These are phyloP conservation scores for Loxodonta africana DNA, from an alignment of 2,113 vertebrate species.

Conservation along the genomic window DNA sequence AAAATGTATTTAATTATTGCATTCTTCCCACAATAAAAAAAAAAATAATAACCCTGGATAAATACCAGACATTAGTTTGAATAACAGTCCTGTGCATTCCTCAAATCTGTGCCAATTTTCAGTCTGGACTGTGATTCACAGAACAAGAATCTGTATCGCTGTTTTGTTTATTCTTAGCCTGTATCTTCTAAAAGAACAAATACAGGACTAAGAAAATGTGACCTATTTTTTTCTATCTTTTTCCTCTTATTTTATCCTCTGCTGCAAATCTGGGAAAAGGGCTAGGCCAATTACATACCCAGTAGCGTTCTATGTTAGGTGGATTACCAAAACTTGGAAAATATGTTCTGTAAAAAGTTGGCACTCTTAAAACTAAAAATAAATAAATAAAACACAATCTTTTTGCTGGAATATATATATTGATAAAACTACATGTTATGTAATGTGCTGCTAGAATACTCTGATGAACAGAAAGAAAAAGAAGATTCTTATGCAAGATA, in stretches of 20 bases:
- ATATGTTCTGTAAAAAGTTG: neutral
- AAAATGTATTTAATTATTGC: constrained; percentile 53
- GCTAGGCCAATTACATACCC: neutral
- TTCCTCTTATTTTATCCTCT: neutral
- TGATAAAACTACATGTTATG: neutral
- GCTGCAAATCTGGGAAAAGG: neutral
- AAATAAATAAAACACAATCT: neutral
- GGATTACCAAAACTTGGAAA: neutral
- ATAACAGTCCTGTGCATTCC: constrained; percentile 52
- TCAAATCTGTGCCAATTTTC: constrained; percentile 11
- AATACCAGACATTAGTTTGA: constrained; percentile 69
- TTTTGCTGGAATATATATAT: constrained; percentile 33
- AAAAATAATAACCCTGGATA: neutral
- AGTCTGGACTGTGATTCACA: constrained; percentile 56
- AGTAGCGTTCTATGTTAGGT: neutral
- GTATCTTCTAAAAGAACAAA: constrained; percentile 26
- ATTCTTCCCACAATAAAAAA: constrained; percentile 43
- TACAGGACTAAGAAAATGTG: constrained; percentile 42
- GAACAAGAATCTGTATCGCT: constrained; percentile 36
- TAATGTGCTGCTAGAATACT: neutral
- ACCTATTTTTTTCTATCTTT: constrained; percentile 11
- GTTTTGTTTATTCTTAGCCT: constrained; percentile 61
- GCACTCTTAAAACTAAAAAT: neutral
- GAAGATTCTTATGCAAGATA: neutral
- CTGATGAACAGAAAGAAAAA: neutral